Evolutionary conservation across 2,797 vertebrate species (phyloP).

Genomic region (Thaleichthys pacificus): DNA sequence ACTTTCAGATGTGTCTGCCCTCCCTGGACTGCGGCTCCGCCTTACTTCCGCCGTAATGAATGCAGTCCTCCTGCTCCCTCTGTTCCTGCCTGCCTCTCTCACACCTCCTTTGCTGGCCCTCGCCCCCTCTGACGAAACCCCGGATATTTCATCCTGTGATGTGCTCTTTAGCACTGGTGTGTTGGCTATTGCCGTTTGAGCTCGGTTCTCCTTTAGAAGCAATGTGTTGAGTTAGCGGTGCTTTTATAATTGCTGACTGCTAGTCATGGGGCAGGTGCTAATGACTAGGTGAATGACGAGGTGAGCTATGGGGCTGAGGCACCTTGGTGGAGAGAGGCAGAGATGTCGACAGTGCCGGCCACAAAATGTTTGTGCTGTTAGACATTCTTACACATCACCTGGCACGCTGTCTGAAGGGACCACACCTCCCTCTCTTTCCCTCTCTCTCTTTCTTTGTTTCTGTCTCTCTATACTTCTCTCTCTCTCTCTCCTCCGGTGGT

Average conservation of each 20-base stretch:
- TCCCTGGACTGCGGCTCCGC: background rate
- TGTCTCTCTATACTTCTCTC: background rate
- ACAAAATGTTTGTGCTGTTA: background rate
- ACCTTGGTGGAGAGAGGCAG: background rate
- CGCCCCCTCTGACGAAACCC: background rate
- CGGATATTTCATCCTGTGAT: background rate
- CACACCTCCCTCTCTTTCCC: background rate
- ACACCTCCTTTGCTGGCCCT: background rate
- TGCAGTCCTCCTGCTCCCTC: background rate
- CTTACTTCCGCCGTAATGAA: background rate
- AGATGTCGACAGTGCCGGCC: background rate
- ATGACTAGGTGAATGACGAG: background rate
- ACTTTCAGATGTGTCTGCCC: constrained; percentile 47
- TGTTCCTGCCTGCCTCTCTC: background rate
- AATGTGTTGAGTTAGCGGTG: background rate
- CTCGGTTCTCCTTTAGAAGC: background rate
- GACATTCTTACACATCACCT: background rate
- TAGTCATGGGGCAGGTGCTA: background rate
- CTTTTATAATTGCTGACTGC: background rate
- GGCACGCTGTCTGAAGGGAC: background rate
- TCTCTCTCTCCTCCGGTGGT: background rate
- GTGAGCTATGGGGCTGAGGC: too few relatives aligned
- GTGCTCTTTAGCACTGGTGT: background rate
- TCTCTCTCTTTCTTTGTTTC: background rate
- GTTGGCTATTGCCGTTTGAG: background rate